phyloP scores from a whole-genome alignment of 2,113 vertebrate species.

The Irena cyanogastra region DNA sequence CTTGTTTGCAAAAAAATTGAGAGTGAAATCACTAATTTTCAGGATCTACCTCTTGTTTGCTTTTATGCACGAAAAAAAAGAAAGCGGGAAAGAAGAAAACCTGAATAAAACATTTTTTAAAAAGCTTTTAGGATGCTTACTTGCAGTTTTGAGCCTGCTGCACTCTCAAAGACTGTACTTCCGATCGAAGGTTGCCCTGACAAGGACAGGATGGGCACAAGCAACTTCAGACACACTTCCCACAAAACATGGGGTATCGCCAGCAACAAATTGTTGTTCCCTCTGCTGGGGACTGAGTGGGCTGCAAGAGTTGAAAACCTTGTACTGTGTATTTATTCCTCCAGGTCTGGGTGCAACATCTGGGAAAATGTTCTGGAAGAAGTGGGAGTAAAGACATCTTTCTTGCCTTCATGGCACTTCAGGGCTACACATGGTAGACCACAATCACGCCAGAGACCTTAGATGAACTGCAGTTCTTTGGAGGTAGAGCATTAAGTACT shows the following conservation, averaged over 20 bases:
- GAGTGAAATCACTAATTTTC: neutral
- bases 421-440: constrained; percentile 24
- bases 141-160: neutral
- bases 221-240: neutral
- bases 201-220: neutral
- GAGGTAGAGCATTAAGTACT: constrained; percentile 57
- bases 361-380: constrained; percentile 1
- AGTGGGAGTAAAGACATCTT: neutral
- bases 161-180: neutral
- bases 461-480: constrained; percentile 60
- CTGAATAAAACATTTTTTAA: neutral
- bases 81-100: neutral
- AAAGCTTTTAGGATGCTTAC: neutral
- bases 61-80: neutral
- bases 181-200: fast-evolving
- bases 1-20: neutral
- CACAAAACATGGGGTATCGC: neutral
- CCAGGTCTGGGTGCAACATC: neutral
- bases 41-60: neutral
- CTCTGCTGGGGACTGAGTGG: neutral
- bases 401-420: constrained; percentile 12
- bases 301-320: neutral
- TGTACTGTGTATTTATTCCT: neutral
- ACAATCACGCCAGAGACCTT: constrained; percentile 43
- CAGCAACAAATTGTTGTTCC: neutral